Evolutionary conservation across 2,797 vertebrate species (phyloP).

Genomic region (Picus viridis): DNA sequence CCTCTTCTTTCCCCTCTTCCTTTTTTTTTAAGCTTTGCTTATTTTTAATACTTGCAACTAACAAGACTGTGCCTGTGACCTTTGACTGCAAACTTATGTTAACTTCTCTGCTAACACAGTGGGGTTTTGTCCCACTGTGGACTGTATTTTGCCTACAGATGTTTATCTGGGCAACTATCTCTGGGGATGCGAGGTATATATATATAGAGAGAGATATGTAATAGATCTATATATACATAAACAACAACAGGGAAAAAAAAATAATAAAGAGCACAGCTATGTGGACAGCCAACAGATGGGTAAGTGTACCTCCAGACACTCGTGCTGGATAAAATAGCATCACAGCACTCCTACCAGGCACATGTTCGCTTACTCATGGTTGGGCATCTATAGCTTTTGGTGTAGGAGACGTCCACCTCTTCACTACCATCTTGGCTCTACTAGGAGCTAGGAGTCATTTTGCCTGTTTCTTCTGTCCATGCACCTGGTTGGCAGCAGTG

Average conservation of each 20-base stretch:
- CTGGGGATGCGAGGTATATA: not conserved
- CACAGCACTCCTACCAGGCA: conserved; percentile 43
- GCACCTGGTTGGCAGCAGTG: not conserved
- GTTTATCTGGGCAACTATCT: not conserved
- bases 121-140: not conserved
- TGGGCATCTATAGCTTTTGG: conserved; percentile 6
- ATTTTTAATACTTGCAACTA: not conserved
- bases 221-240: not conserved
- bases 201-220: too few relatives aligned
- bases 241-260: not conserved
- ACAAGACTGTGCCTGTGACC: not conserved
- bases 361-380: conserved; percentile 38
- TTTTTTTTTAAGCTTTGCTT: not conserved
- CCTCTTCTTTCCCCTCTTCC: not conserved
- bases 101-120: not conserved
- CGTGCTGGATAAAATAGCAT: not conserved
- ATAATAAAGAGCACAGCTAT: not conserved
- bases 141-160: not conserved
- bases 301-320: conserved; percentile 20
- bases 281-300: conserved; percentile 46
- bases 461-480: not conserved
- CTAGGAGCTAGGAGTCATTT: not conserved
- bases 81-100: not conserved
- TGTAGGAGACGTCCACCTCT: not conserved
- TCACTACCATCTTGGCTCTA: not conserved